Evolutionary conservation across 2,888 invertebrate genomes (phyloP), one percentile per base, ranked within the genome.

Genomic region (Rhingia campestris): DNA sequence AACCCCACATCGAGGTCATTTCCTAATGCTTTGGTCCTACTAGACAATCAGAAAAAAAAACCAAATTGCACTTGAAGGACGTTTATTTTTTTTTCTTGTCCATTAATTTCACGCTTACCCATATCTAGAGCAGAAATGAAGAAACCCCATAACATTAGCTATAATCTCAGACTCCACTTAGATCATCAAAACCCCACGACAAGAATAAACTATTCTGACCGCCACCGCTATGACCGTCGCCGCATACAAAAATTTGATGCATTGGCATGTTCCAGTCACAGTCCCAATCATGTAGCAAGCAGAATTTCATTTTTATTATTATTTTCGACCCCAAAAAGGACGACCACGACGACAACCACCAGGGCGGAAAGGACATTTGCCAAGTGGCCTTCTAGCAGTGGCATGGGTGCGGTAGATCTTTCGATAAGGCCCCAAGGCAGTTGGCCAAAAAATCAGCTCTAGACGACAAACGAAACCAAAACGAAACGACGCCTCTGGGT

Each of bases 331-430:
- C 37, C 22, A 22, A 49, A 61, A 76, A 64, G 69, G 75, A 76
- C 59, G 53, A 64, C 47, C 47, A 64, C 45, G 37, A 64, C 56
- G 64, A 45, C 61, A 41, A 59, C 58, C 22, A 51, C 7, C 22
- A 49, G 3, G 64, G 33, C 43, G 39, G 35, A 35, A 53, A 39
- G 35, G 37, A 51, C n/a, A 14, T 53, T 61, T 76, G 75, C 75
- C 75, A 76, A 76, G 69, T 61, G 61, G 32, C 75, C 67, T 53
- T 69, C 37, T 32, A 54, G 43, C 59, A 45, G 51, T 49, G 37
- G 33, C 45, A 12, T 63, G 12, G 49, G 9, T 49, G 56, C 37
- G 22, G 22, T 47, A 43, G 43, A 59, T 35, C 43, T 63, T 22
- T 3, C n/a, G 32, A 43, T 54, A 41, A 61, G 33, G 32, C 59